Evolutionary conservation across 2,797 vertebrate species (phyloP), one percentile per base, ranked within the genome.

Genomic region (Novumbra hubbsi): DNA sequence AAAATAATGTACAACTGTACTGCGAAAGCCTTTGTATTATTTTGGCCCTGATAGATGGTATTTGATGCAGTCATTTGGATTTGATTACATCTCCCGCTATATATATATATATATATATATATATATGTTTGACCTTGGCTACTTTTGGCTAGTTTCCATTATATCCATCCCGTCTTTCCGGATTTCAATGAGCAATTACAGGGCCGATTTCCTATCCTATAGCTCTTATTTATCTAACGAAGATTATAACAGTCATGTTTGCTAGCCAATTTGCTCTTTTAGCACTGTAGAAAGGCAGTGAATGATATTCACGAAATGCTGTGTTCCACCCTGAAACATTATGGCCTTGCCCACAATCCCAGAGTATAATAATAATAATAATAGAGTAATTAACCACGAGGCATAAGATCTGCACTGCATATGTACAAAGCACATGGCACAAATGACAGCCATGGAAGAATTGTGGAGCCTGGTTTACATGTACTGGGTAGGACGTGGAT

Each of bases 51-150:
- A 83, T 86, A 85, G 84, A 81, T 82, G 38, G 72, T 57, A 81
- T 62, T 84, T 85, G 88, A 89, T 87, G 80, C 82, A 83, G 78
- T 85, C 80, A 79, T 27, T 87, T 85, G 78, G 80, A 84, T 85
- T 89, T 81, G 71, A 81, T 85, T 88, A 87, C 86, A 87, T 87
- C 86, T 87, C 78, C 81, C 79, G 17, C 64, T n/a, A n/a, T n/a
- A n/a, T n/a, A n/a, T n/a, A n/a, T n/a, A n/a, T n/a, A n/a, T n/a
- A n/a, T n/a, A n/a, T n/a, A n/a, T n/a, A n/a, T n/a, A n/a, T n/a
- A n/a, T n/a, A n/a, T n/a, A 78, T 79, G 63, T 83, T 75, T 88
- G 90, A 93, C 92, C 92, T 94, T 92, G 91, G 86, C 80, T 84
- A 85, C 80, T 77, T 78, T 78, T 73, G 81, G 85, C 79, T 76